Conservation (phyloP, 2,113 vertebrate genomes). For the Xiphias gladius region DNA sequence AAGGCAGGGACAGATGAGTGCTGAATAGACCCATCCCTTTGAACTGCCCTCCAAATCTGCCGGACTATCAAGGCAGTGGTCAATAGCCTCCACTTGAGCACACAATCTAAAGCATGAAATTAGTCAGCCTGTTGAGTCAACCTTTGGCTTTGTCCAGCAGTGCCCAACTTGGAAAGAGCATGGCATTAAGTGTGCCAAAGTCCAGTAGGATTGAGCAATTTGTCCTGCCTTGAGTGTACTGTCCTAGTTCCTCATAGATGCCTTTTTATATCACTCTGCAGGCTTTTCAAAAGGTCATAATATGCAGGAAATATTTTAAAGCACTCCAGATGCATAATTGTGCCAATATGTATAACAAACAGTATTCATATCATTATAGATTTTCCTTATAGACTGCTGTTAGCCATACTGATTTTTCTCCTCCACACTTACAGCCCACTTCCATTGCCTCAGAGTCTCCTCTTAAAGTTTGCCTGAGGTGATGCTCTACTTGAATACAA, state of each 20-base stretch:
- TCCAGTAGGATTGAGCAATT: constrained; percentile 64
- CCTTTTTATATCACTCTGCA: constrained; percentile 45
- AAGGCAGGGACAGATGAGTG: constrained; percentile 60
- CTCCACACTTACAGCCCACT: constrained; percentile 14
- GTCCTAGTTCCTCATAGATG: constrained; percentile 42
- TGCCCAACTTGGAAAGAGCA: constrained; percentile 70
- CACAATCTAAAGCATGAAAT: constrained; percentile 74
- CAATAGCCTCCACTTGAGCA: constrained; percentile 73
- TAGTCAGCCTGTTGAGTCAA: constrained; percentile 67
- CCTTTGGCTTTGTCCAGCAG: constrained; percentile 71
- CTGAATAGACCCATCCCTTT: constrained; percentile 72
- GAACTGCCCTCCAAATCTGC: constrained; percentile 65
- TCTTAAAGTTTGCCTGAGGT: constrained; percentile 49
- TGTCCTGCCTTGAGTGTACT: constrained; percentile 48
- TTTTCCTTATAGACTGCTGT: constrained; percentile 41
- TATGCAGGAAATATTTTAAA: constrained; percentile 54
- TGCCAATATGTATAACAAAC: constrained; percentile 58
- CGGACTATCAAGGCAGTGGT: constrained; percentile 56
- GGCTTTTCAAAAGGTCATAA: constrained; percentile 69
- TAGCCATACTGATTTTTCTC: constrained; percentile 35
- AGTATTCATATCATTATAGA: constrained; percentile 49
- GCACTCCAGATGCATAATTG: constrained; percentile 58
- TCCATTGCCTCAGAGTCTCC: constrained; percentile 21
- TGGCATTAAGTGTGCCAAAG: constrained; percentile 63
- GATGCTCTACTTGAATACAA: constrained; percentile 36